Evolutionary conservation across 2,797 vertebrate species (phyloP).

Genomic region (Miichthys miiuy): DNA sequence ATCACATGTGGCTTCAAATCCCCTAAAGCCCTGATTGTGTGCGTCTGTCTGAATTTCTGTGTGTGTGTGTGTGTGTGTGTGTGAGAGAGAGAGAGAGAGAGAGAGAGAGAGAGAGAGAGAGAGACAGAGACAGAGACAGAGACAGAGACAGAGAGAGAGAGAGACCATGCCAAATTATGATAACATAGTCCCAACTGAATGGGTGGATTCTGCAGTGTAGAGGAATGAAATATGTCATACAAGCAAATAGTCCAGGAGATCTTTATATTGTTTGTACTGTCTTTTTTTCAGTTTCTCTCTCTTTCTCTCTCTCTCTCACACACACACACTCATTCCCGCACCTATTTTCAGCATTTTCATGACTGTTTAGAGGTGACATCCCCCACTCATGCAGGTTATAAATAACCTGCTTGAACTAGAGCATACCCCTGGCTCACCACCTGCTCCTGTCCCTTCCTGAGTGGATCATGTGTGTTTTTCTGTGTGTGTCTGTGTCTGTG

Average conservation of each 20-base stretch:
- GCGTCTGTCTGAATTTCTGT: conserved; percentile 24
- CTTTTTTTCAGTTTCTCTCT: not conserved
- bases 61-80: conserved; percentile 22
- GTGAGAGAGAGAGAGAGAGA: too few relatives aligned
- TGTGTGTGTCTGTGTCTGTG: conserved; percentile 39
- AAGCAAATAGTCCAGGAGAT: conserved; percentile 41
- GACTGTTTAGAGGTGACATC: conserved; percentile 66
- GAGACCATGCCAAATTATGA: conserved; percentile 70
- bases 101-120: not conserved
- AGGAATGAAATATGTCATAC: conserved; percentile 70
- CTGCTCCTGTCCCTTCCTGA: conserved; percentile 84
- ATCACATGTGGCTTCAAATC: conserved; percentile 59
- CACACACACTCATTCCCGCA: conserved; percentile 43
- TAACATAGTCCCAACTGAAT: conserved; percentile 77
- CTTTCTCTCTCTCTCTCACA: not conserved
- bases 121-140: too few relatives aligned
- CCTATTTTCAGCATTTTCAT: conserved; percentile 75
- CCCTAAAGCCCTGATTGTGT: conserved; percentile 36
- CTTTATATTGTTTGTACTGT: conserved; percentile 44
- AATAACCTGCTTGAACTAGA: conserved; percentile 75
- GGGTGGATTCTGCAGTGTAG: conserved; percentile 71
- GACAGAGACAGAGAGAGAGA: too few relatives aligned
- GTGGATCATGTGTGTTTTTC: conserved; percentile 31
- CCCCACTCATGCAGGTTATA: conserved; percentile 72
- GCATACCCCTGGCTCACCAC: conserved; percentile 79